Evolutionary conservation across 2,113 vertebrate species (phyloP), one percentile per base, ranked within the genome.

Genomic region (Thryonomys swinderianus): DNA sequence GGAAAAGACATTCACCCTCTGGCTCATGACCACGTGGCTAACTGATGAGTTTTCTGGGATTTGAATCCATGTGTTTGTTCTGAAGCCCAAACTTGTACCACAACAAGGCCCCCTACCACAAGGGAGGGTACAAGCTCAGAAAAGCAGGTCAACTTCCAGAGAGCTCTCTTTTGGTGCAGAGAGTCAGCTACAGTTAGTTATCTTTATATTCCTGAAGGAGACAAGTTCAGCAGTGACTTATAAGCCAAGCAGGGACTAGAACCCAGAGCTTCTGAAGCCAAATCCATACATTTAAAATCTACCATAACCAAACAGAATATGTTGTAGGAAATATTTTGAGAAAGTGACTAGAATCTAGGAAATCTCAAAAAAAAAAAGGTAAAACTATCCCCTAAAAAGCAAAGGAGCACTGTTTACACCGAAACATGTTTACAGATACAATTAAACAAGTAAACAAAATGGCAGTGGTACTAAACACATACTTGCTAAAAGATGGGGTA

Each of bases 351-450:
- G 21, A 95, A 89, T 14, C 62, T 37, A 92, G 42, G 37, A 97
- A 96, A 95, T 88, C 95, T 97, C 96, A 96, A n/a, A n/a, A n/a
- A 97, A 95, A 95, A 42, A 61, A 98, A 96, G 96, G 78, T 94
- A 73, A 97, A 97, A 97, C 20, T 91, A 94, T 78, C 79, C 91
- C 83, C 89, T 57, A 90, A 82, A 94, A 89, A 94, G 92, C 76
- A 90, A 97, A 96, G 79, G 62, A 94, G 66, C 30, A 66, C 32
- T 91, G 97, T 90, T 55, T 82, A 78, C 92, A 95, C 76, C 83
- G 92, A 88, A 97, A 95, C 82, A 90, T 90, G 85, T 40, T 74
- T 90, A 45, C 23, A 69, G 78, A 95, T 88, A 48, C 81, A 97
- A 83, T 74, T 17, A 95, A 95, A 96, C 59, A 95, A 96, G 71